Base-by-base conservation (phyloP, 1,140 invertebrate genomes). In the Pseudomyrmex gracilis region DNA sequence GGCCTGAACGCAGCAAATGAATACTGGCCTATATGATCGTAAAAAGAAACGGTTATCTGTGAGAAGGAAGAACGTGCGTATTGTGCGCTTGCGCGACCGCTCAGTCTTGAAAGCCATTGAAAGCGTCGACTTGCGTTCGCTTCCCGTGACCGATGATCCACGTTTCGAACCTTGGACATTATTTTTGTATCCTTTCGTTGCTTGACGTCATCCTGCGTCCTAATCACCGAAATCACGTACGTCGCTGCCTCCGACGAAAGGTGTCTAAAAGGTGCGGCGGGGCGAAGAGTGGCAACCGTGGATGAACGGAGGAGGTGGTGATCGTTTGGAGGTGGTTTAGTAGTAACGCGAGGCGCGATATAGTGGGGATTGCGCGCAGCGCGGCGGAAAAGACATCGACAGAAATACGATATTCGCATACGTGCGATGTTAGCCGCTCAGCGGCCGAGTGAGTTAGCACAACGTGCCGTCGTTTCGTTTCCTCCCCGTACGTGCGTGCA, bases 341-440 rank as follows among this genome's bases (percentile, higher is more conserved):
- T 58, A 49, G 17, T 12, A 61, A 77, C 7, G 9, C 47, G 60
- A 20, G 47, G 12, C 24, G 66, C 61, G 43, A 7, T 60, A 34
- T 20, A 22, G 49, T 51, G 74, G 7, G 66, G 12, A 66, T 45
- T n/a, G 47, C 60, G 17, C 74, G 63, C n/a, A n/a, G 20, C 64
- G 17, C 73, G 34, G 17, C 68, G 68, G 53, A 73, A 58, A 34
- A 24, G 53, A 58, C 4, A 43, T 45, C 53, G 53, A 24, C 17
- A 15, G 24, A n/a, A 2, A 2, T 9, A 64, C 53, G 53, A 58
- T 47, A 57, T n/a, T 45, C 51, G 74, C 43, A 53, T 70, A 22
- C 76, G 22, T 80, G 76, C 76, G 76, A 80, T 80, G 76, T 80
- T 80, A 80, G 66, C 43, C 76, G 76, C 34, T 58, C 49, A 22